A percentile compares a stretch with the other conserved stretches of the same genome.
Conservation (phyloP, 2,888 invertebrate species). For the Mesorhabditis belari region DNA sequence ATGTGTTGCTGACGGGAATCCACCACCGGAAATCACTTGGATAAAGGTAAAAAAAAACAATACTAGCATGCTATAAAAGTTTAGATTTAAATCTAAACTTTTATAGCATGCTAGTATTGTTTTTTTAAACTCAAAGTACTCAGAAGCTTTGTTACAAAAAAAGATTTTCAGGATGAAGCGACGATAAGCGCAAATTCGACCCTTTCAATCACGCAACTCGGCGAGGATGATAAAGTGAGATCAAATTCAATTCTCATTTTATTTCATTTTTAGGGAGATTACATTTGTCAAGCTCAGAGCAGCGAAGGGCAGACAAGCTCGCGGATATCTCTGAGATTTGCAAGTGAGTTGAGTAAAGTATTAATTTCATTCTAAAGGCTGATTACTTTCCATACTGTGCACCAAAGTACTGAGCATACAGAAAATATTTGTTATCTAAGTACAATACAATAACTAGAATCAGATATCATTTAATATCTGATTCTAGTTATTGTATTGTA, state of each 20-base stretch:
- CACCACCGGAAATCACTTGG: constrained; percentile 41
- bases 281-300: constrained; percentile 42
- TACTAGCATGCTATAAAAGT: too few species aligned
- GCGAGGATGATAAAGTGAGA: constrained; percentile 12
- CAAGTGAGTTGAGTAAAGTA: constrained; percentile 26
- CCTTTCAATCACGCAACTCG: constrained; percentile 14
- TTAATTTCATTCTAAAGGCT: too few species aligned
- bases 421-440: too few species aligned
- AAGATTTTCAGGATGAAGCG: constrained; percentile 20
- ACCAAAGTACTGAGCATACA: too few species aligned
- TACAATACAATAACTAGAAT: too few species aligned
- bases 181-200: constrained; percentile 27
- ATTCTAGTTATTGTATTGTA: too few species aligned
- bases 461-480: too few species aligned
- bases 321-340: constrained; percentile 27
- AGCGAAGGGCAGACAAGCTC: constrained; percentile 34
- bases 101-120: too few species aligned
- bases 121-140: neutral
- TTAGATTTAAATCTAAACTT: too few species aligned
- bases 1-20: constrained; percentile 36
- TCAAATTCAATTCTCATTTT: too few species aligned
- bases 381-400: too few species aligned
- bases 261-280: too few species aligned
- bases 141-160: neutral
- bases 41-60: constrained; percentile 23